Evolutionary conservation across 35 echinoderm and acorn worm species (phyloP), one percentile per base, ranked within the genome.

Genomic region (Heliocidaris erythrogramma): DNA sequence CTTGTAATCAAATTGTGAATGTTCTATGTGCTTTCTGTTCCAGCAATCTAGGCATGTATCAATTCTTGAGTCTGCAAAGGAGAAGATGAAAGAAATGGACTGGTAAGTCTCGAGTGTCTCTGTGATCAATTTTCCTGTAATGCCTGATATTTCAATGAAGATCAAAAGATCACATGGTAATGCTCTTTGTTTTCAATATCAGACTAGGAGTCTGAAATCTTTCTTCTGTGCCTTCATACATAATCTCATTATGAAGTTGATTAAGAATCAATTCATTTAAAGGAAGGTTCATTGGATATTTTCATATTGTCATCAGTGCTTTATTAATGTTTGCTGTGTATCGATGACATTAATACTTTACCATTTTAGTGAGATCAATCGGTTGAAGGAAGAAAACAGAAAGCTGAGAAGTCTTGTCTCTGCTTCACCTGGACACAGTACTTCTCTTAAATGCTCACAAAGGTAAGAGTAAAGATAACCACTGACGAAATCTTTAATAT

Each of bases 361-460:
- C 21, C 8, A 11, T 93, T 86, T 32, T 86, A 95, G 94, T 71
- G 96, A 95, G 48, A 85, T 95, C 4, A 90, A 60, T 16, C 92
- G 85, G 48, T 85, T 98, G 56, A 85, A 87, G 90, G 97, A 98
- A 61, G 97, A 98, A 49, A 98, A 98, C 48, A 31, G 30, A 5
- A 98, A 96, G 32, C 53, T 98, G 56, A 95, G 97, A 95, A 95
- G 96, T 90, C 48, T 98, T 7, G 48, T 98, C 0, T 85, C 48
- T 84, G 97, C 93, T 92, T 95, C 95, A 29, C 92, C 95, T 86
- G 97, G 96, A 31, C 30, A 92, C 30, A 92, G 48, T 47, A 52
- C 91, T 47, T 59, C 84, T 90, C 47, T 48, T 17, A 89, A 89
- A 24, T 47, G 31, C 42, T 89, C 87, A 32, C 87, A 89, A 48